These are phyloP conservation scores for Grus americana DNA, from an alignment of 2,113 vertebrate genomes.

Conservation along the genomic window DNA sequence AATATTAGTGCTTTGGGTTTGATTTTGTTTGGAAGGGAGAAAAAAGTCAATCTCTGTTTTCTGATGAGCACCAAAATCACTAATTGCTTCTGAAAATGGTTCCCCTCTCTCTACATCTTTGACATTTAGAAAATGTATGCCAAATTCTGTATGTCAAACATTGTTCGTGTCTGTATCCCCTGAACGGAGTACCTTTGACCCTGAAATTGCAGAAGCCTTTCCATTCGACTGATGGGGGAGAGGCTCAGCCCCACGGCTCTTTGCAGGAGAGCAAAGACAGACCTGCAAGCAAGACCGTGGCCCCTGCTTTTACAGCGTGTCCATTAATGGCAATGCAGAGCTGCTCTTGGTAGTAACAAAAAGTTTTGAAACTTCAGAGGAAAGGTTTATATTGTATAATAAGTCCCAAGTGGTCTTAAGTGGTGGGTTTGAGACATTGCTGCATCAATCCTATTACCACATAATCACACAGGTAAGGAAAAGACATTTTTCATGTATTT, in stretches of 20 bases:
- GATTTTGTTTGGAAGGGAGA: background rate
- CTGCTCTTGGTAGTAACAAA: background rate
- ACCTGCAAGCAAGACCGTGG: rapidly evolving
- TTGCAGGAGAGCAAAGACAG: background rate
- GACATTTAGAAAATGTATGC: background rate
- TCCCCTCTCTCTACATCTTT: background rate
- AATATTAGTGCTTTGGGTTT: background rate
- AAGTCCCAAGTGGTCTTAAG: background rate
- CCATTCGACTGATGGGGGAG: rapidly evolving
- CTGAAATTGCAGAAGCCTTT: background rate
- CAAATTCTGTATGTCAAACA: background rate
- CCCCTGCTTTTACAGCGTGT: background rate
- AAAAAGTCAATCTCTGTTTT: background rate
- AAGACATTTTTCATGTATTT: background rate
- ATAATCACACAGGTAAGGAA: background rate
- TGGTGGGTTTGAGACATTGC: background rate
- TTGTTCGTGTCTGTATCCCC: background rate
- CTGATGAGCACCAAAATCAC: background rate
- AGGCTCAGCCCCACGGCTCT: background rate
- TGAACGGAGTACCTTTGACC: background rate
- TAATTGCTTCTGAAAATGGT: background rate
- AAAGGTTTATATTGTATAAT: background rate
- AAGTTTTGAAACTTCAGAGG: background rate
- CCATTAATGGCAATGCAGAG: background rate
- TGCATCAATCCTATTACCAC: background rate